Percentiles rank a stretch among this genome's conserved stretches.
Evolutionary conservation across 2,888 invertebrate species (phyloP).

Genomic region (Agonopterix subpropinquella): DNA sequence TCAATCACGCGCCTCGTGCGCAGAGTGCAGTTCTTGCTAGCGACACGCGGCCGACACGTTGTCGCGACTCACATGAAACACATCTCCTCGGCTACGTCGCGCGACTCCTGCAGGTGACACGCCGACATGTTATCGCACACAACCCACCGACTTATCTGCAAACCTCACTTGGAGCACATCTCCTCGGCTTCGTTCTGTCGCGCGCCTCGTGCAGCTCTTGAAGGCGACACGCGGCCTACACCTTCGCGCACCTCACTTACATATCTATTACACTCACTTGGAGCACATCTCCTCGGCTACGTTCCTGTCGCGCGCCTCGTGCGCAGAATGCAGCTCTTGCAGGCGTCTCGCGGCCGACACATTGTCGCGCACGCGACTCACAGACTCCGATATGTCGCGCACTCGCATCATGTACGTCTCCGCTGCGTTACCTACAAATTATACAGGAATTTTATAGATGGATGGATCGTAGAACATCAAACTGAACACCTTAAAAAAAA

Average conservation of each 20-base stretch:
- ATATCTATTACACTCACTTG: conserved; percentile 22
- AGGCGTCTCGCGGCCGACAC: conserved; percentile 78
- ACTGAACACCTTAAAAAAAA: too few relatives aligned
- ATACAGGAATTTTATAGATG: too few relatives aligned
- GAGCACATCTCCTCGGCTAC: conserved; percentile 85
- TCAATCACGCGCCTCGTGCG: too few relatives aligned
- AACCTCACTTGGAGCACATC: too few relatives aligned
- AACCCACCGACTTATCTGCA: conserved; percentile 54
- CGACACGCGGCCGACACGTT: conserved; percentile 77
- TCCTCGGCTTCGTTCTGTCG: too few relatives aligned
- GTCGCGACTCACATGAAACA: too few relatives aligned
- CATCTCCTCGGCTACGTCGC: too few relatives aligned
- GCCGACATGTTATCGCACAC: conserved; percentile 78
- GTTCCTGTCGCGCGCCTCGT: conserved; percentile 88
- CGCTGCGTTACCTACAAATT: conserved; percentile 38
- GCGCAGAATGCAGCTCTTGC: conserved; percentile 76
- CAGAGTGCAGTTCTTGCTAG: conserved; percentile 78
- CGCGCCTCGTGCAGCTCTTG: conserved; percentile 83
- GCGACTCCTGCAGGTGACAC: conserved; percentile 61
- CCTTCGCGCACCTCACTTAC: conserved; percentile 45
- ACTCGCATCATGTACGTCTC: conserved; percentile 65
- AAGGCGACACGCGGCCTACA: conserved; percentile 77
- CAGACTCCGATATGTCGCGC: conserved; percentile 78
- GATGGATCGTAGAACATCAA: too few relatives aligned
- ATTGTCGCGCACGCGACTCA: conserved; percentile 77